Base-by-base conservation (phyloP, 2,888 invertebrate species). In the Matsumyia berberina region DNA sequence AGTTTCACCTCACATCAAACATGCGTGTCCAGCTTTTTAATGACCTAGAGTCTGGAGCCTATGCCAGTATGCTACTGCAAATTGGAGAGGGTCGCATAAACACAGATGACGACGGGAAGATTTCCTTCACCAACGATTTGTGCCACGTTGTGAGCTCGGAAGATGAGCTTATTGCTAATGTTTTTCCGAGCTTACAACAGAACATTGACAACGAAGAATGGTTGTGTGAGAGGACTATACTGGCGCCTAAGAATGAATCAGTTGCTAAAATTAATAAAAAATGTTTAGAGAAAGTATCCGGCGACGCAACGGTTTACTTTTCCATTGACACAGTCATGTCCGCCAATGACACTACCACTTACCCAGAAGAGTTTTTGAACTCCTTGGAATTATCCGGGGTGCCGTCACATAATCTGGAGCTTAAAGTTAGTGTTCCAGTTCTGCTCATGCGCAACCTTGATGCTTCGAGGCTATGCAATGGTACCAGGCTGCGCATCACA, bases 11-110 rank as follows among this genome's bases (percentile, higher is more conserved):
- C 24, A 53, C 31, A 6, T 3, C 5, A 3, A 53, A 31, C 31
- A 53, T 53, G 53, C 31, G 53, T 2, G 53, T n/a, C 31, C 53
- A 53, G 12, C 7, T 53, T 8, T 53, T n/a, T 8, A 53, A 12
- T 12, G 53, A 53, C 5, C 0, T 12, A n/a, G 53, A 53, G 11
- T 53, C 29, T 3, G 51, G 29, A 37, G 11, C 37, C 11, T 37
- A 37, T 37, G 37, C 37, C 3, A 37, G 37, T 11, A 37, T 1
- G 37, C 11, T 37, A 37, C 37, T 37, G 5, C 37, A 37, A 37
- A 37, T 37, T 11, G 37, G 37, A 8, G 37, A 37, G 11, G 37
- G 37, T 11, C 37, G 37, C 8, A 37, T 37, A 37, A 2, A 11
- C 11, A 37, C 37, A 37, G 37, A 37, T 37, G 11, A 11, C 37